Percentiles rank a stretch among this genome's conserved stretches.
Evolutionary conservation across 2,797 vertebrate genomes (phyloP).

Genomic region (Eulemur mongoz): DNA sequence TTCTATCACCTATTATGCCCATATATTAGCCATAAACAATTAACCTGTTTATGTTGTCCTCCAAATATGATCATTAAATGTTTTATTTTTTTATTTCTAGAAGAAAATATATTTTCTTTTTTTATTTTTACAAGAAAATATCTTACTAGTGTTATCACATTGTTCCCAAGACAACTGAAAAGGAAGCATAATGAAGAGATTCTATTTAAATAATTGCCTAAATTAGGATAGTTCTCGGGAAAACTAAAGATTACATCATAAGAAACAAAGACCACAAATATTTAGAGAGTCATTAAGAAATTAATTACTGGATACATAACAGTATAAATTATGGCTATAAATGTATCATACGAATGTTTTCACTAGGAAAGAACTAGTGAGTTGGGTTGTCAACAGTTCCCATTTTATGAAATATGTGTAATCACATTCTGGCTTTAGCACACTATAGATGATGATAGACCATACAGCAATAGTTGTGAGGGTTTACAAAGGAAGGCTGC

Average conservation of each 20-base stretch:
- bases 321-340: not conserved
- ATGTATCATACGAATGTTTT: not conserved
- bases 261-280: slow-evolving; percentile 39
- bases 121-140: not conserved
- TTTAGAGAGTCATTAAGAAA: slow-evolving; percentile 56
- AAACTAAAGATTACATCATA: slow-evolving; percentile 5
- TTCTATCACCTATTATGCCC: not conserved
- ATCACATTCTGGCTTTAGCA: not conserved
- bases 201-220: slow-evolving; percentile 47
- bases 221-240: not conserved
- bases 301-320: slow-evolving; percentile 8
- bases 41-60: not conserved
- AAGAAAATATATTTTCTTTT: not conserved
- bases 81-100: not conserved
- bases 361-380: not conserved
- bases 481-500: not conserved
- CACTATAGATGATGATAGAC: not conserved
- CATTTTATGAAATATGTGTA: not conserved
- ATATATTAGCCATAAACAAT: not conserved
- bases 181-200: slow-evolving; percentile 18
- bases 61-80: not conserved
- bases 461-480: fast-evolving
- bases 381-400: not conserved
- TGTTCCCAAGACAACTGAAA: slow-evolving; percentile 51
- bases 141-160: not conserved